Evolutionary conservation across 1,140 invertebrate species (phyloP), one percentile per base, ranked within the genome.

Genomic region (Sinonovacula constricta): DNA sequence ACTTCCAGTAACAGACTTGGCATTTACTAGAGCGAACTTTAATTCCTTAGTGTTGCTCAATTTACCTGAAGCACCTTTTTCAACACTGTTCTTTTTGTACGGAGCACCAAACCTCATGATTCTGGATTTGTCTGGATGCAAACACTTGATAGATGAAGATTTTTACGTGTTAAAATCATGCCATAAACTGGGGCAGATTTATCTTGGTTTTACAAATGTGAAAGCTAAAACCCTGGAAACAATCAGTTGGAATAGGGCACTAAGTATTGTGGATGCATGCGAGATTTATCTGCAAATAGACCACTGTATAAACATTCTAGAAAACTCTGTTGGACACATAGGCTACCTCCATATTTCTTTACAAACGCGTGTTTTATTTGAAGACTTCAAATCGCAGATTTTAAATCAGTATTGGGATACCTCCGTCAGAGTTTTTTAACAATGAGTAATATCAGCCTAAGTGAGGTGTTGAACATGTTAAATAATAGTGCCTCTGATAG

Each of bases 121-220:
- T 3, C 3, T 59, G 7, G 56, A 59, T 18, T 5, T 59, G 2
- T 59, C n/a, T n/a, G n/a, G n/a, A n/a, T n/a, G n/a, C n/a, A n/a
- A n/a, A n/a, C n/a, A n/a, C n/a, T n/a, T n/a, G n/a, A n/a, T n/a
- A n/a, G n/a, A n/a, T n/a, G n/a, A n/a, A n/a, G n/a, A n/a, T n/a
- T n/a, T n/a, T n/a, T 34, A 62, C 31, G 59, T 62, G 3, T n/a
- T 62, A 18, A 24, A 4, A 2, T 15, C 33, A 2, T 62, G 59
- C 30, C 2, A 34, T 22, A 31, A 62, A 15, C 1, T 33, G 10
- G 59, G 36, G 22, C 59, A 62, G 10, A 15, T 62, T 7, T 33
- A 62, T 62, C 3, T 31, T 22, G 36, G 59, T 62, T 62, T 62
- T 34, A 62, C 59, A 31, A 62, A 62, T 34, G 36, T 62, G 59